These are phyloP conservation scores for Oryzias javanicus DNA, from an alignment of 2,113 vertebrate species.

Conservation along the genomic window DNA sequence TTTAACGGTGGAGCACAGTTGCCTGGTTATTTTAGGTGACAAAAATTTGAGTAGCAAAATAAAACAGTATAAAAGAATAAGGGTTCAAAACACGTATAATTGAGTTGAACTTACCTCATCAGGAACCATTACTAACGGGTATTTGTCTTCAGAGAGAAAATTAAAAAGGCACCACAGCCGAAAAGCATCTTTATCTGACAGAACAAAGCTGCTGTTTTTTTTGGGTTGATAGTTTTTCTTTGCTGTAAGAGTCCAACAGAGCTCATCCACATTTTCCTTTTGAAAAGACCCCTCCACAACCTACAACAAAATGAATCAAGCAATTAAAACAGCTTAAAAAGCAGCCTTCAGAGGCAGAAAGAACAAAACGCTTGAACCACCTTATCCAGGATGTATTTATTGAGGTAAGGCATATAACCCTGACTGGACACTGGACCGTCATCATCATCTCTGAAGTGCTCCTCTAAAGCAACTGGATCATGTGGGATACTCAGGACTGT, in stretches of 20 bases:
- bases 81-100: not conserved
- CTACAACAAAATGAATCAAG: slow-evolving; percentile 62
- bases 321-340: not conserved
- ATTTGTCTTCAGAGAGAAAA: slow-evolving; percentile 96
- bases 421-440: slow-evolving; percentile 95
- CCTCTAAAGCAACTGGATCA: slow-evolving; percentile 91
- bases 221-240: slow-evolving; percentile 92
- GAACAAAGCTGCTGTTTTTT: slow-evolving; percentile 71
- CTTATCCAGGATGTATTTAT: slow-evolving; percentile 82
- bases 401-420: slow-evolving; percentile 96
- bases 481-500: slow-evolving; percentile 91
- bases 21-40: slow-evolving; percentile 21
- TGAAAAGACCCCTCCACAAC: slow-evolving; percentile 89
- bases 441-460: slow-evolving; percentile 93
- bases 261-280: slow-evolving; percentile 91
- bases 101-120: slow-evolving; percentile 84
- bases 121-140: slow-evolving; percentile 92
- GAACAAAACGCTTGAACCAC: slow-evolving; percentile 42
- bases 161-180: slow-evolving; percentile 98
- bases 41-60: not conserved
- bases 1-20: slow-evolving; percentile 19
- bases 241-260: slow-evolving; percentile 94
- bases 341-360: not conserved
- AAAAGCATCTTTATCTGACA: slow-evolving; percentile 88
- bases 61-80: not conserved